Conservation (phyloP, 2,113 vertebrate genomes). For the Etia nguti region DNA sequence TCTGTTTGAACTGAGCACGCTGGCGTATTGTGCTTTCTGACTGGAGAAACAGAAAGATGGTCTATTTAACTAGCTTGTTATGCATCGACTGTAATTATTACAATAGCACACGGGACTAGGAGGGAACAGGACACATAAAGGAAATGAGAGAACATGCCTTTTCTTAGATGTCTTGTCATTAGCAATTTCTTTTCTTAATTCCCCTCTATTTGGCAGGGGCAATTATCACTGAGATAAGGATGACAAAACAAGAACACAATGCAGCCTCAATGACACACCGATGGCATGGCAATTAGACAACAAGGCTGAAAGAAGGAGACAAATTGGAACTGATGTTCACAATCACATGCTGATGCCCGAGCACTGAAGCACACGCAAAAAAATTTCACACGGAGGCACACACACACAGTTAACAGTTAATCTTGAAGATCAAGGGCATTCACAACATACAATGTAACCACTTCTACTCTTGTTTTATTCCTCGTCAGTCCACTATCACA, state of each 20-base stretch:
- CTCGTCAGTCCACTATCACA: neutral
- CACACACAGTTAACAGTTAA: conserved; percentile 4
- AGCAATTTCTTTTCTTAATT: conserved; percentile 68
- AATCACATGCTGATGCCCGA: conserved; percentile 48
- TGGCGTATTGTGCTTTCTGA: conserved; percentile 52
- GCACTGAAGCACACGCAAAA: neutral
- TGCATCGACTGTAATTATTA: conserved; percentile 66
- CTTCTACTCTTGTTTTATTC: neutral
- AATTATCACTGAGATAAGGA: conserved; percentile 68
- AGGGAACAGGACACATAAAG: conserved; percentile 51
- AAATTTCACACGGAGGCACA: neutral
- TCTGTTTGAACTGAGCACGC: conserved; percentile 60
- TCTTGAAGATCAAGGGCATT: conserved; percentile 42
- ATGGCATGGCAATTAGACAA: conserved; percentile 68
- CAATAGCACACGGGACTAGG: conserved; percentile 42
- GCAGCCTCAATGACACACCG: conserved; percentile 53
- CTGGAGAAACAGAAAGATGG: conserved; percentile 55
- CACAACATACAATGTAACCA: conserved; percentile 18
- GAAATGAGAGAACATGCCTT: conserved; percentile 58
- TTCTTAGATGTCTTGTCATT: conserved; percentile 65
- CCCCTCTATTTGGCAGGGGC: conserved; percentile 55
- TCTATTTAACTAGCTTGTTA: conserved; percentile 66
- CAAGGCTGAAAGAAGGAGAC: conserved; percentile 49
- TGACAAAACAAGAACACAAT: conserved; percentile 67
- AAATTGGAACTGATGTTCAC: conserved; percentile 67